Evolutionary conservation across 2,113 vertebrate species (phyloP).

Genomic region (Nyctibius bracteatus): DNA sequence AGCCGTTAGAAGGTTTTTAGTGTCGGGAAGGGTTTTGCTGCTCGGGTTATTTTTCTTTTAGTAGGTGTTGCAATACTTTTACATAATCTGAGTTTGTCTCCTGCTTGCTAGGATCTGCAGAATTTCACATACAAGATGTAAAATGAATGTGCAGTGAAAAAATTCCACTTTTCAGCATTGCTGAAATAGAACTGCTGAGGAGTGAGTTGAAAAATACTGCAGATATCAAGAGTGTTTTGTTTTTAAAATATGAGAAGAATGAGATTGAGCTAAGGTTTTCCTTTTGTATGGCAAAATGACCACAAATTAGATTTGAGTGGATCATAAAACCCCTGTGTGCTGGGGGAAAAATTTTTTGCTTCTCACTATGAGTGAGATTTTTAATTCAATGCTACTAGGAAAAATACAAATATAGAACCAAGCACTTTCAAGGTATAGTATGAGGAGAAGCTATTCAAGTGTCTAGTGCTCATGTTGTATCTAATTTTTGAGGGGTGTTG

Average conservation of each 20-base stretch:
- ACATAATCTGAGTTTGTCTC: neutral
- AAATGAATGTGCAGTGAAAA: neutral
- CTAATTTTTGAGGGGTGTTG: neutral
- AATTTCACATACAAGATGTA: neutral
- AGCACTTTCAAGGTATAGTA: neutral
- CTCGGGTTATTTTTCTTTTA: neutral
- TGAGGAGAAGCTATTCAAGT: neutral
- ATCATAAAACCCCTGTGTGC: neutral
- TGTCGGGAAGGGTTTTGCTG: neutral
- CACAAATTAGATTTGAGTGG: neutral
- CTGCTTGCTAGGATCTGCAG: neutral
- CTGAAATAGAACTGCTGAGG: neutral
- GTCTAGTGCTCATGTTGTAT: neutral
- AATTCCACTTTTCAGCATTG: neutral
- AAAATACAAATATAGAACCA: neutral
- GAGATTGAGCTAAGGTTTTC: neutral
- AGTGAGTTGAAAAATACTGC: neutral
- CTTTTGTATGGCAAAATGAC: neutral
- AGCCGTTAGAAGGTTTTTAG: conserved; percentile 14
- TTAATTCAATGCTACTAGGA: neutral
- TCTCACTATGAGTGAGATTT: neutral
- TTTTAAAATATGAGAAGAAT: neutral
- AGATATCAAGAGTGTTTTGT: neutral
- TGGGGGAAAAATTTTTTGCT: neutral
- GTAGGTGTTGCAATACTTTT: neutral